A percentile compares a stretch with the other conserved stretches of the same genome.
Evolutionary conservation across 1,140 invertebrate genomes (phyloP).

Genomic region (Lucilia sericata): DNA sequence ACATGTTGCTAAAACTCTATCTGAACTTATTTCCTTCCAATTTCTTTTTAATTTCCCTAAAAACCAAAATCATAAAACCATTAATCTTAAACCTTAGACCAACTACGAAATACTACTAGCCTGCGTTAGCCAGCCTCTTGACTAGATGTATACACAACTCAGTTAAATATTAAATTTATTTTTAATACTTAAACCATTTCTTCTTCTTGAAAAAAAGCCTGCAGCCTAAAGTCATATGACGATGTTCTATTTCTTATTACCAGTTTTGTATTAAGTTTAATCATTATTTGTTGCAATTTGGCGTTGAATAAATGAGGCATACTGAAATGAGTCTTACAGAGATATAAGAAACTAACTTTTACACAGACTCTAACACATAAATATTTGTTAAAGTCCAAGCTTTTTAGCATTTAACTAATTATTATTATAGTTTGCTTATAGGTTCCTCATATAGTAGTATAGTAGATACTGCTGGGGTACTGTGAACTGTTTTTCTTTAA

Average conservation of each 20-base stretch:
- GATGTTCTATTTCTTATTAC: constrained; percentile 29
- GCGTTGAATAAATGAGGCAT: constrained; percentile 31
- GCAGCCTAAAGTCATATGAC: not conserved
- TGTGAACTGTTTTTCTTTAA: too few species aligned
- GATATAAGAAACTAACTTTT: not conserved
- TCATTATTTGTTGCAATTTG: constrained; percentile 36
- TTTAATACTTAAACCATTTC: constrained; percentile 22
- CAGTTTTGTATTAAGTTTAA: constrained; percentile 14
- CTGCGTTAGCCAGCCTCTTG: not conserved
- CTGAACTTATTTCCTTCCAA: too few species aligned
- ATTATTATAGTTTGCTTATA: constrained; percentile 35
- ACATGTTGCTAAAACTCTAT: too few species aligned
- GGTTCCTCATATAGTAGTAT: not conserved
- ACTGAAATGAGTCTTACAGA: not conserved
- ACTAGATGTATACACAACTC: too few species aligned
- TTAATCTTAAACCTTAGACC: too few species aligned
- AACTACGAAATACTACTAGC: too few species aligned
- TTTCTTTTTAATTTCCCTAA: too few species aligned
- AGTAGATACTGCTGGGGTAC: not conserved
- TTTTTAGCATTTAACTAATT: constrained; percentile 42
- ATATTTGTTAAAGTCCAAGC: constrained; percentile 38
- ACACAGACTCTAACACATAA: not conserved
- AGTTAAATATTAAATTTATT: constrained; percentile 35
- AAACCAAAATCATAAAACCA: too few species aligned
- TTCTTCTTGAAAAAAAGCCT: not conserved